Conservation (phyloP, 2,888 invertebrate species). For the Patella pellucida region DNA sequence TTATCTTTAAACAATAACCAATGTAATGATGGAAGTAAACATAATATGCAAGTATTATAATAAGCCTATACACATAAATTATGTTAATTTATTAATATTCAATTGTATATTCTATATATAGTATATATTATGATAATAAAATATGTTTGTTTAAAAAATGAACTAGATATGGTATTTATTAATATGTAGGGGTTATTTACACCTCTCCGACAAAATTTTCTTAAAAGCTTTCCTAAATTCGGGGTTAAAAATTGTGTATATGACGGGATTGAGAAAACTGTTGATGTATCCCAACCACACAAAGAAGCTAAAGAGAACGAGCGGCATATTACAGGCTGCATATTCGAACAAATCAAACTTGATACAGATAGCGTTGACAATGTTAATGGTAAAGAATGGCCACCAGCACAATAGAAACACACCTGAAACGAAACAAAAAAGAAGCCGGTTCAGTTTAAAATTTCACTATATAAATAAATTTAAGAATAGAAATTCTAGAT, state of each 20-base stretch:
- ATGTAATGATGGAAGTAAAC: no score
- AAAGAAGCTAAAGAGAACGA: constrained; percentile 75
- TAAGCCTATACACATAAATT: no score
- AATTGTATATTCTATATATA: no score
- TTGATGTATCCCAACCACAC: constrained; percentile 99
- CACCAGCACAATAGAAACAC: constrained; percentile 99
- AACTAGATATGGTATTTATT: no score
- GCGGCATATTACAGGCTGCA: constrained; percentile 78
- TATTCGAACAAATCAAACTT: constrained; percentile 74
- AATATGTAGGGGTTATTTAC: constrained; percentile 25
- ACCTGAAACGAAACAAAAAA: constrained; percentile 77
- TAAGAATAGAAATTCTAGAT: no score
- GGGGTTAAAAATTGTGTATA: constrained; percentile 71
- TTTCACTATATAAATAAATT: no score
- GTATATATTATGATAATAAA: no score
- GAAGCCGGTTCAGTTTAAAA: not conserved
- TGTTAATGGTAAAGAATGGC: constrained; percentile 98
- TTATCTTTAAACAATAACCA: no score
- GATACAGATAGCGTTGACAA: constrained; percentile 95
- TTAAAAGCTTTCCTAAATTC: constrained; percentile 99
- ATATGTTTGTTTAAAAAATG: no score
- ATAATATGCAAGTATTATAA: no score
- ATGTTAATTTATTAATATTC: no score
- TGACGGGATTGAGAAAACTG: constrained; percentile 83
- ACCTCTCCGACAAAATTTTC: constrained; percentile 79